Conservation (phyloP, 2,797 vertebrate genomes). For the Bovichtus diacanthus region DNA sequence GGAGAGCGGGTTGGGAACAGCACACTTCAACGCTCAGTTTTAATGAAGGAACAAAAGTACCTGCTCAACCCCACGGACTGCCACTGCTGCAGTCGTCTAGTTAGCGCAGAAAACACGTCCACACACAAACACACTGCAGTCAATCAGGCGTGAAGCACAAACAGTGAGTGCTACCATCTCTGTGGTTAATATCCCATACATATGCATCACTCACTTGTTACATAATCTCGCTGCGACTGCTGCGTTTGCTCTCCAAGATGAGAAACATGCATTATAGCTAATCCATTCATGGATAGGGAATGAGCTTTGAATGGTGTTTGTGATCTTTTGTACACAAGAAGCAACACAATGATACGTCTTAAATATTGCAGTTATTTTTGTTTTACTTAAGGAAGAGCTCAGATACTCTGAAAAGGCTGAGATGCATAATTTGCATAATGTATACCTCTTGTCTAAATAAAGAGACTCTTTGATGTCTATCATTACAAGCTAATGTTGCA, state of each 20-base stretch:
- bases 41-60: conserved; percentile 58
- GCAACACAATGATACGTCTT: neutral
- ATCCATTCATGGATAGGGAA: conserved; percentile 30
- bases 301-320: conserved; percentile 9
- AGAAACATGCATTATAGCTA: conserved; percentile 37
- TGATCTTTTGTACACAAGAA: conserved; percentile 3
- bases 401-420: neutral
- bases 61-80: conserved; percentile 18
- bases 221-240: conserved; percentile 53
- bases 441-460: conserved; percentile 15
- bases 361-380: neutral
- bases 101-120: conserved; percentile 29
- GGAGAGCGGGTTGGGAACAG: conserved; percentile 40
- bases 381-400: neutral
- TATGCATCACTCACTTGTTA: conserved; percentile 68
- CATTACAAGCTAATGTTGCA: conserved; percentile 31
- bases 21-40: conserved; percentile 57
- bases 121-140: conserved; percentile 36
- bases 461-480: conserved; percentile 15
- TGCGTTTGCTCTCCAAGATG: conserved; percentile 48
- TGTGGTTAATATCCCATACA: conserved; percentile 52
- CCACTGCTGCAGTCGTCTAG: conserved; percentile 19
- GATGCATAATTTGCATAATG: conserved; percentile 16
- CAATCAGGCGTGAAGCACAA: conserved; percentile 48
- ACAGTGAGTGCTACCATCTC: conserved; percentile 42